Base-by-base conservation (phyloP, 2,888 invertebrate genomes). In the Eutolmus rufibarbis region DNA sequence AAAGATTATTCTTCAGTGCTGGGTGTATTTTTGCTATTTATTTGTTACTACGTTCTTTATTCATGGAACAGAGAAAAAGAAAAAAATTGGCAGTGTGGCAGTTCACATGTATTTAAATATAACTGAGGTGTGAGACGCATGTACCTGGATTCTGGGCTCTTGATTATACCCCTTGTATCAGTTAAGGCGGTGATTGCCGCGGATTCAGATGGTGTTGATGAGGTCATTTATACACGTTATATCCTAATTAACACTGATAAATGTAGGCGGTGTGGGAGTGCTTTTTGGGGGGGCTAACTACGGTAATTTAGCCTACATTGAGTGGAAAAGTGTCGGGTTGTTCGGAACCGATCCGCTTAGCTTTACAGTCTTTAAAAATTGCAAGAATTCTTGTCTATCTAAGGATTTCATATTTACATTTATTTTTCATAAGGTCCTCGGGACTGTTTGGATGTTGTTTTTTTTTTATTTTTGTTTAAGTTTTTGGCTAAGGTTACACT, bases 401-500 rank as follows among this genome's bases (percentile, higher is more conserved):
- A 56, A 34, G 66, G 66, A 66, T 56, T 81, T 43, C 31, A 37
- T 82, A 82, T 82, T 19, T 82, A 82, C 82, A 66, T 19, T 19
- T 37, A 77, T 77, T 12, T 77, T 66, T 51, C 57, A 81, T 46
- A 56, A 51, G 28, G 28, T 81, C 81, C 81, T 81, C 28, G 4
- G 66, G 66, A 66, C 66, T 66, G 66, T 2, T 66, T 51, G 51
- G 51, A 2, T 51, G 66, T 56, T 56, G 56, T 56, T 19, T 56
- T 56, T 19, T 56, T 7, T 19, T 56, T n/a, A 12, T 51, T 56
- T 7, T 56, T 19, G 0, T 19, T 56, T 56, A n/a, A 7, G 7
- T 66, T 23, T 66, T 28, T 82, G 16, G 28, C 82, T 57, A 82
- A 82, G 82, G 31, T 82, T 91, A 92, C 89, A 92, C 92, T 88